A percentile compares a stretch with the other conserved stretches of the same genome.
Conservation (phyloP, 1,140 invertebrate genomes). For the Himalopsyche phryganea region DNA sequence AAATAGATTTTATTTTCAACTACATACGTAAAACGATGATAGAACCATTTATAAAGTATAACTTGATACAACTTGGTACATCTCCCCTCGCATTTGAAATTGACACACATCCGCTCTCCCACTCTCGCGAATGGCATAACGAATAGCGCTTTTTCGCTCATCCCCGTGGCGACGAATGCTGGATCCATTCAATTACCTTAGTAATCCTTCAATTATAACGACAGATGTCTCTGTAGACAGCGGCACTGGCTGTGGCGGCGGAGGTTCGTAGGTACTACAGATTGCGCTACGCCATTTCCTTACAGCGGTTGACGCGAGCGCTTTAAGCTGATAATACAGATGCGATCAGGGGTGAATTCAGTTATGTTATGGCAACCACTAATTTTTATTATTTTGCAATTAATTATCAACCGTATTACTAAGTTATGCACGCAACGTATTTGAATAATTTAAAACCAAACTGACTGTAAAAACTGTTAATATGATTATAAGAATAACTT, state of each 20-base stretch:
- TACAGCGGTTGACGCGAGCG: neutral
- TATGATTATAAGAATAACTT: too few relatives aligned
- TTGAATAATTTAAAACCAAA: too few relatives aligned
- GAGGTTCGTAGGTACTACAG: neutral
- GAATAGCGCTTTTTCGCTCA: constrained; percentile 1
- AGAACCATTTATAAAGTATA: constrained; percentile 25
- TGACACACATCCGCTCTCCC: constrained; percentile 23
- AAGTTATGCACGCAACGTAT: too few relatives aligned
- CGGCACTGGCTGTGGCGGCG: neutral
- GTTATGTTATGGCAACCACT: neutral
- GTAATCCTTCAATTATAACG: constrained; percentile 36
- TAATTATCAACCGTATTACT: neutral
- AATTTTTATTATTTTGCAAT: neutral
- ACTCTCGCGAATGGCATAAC: neutral
- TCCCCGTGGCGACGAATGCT: constrained; percentile 1
- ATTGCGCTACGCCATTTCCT: constrained; percentile 20
- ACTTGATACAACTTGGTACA: neutral
- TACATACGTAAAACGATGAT: constrained; percentile 20
- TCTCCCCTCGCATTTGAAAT: constrained; percentile 22
- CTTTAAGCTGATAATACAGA: neutral
- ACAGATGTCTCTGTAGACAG: constrained; percentile 35
- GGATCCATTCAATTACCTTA: constrained; percentile 34
- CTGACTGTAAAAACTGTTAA: too few relatives aligned
- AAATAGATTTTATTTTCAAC: constrained; percentile 26
- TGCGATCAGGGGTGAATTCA: neutral